These are phyloP conservation scores for Pimpla rufipes DNA, from an alignment of 2,888 invertebrate species.

Conservation along the genomic window DNA sequence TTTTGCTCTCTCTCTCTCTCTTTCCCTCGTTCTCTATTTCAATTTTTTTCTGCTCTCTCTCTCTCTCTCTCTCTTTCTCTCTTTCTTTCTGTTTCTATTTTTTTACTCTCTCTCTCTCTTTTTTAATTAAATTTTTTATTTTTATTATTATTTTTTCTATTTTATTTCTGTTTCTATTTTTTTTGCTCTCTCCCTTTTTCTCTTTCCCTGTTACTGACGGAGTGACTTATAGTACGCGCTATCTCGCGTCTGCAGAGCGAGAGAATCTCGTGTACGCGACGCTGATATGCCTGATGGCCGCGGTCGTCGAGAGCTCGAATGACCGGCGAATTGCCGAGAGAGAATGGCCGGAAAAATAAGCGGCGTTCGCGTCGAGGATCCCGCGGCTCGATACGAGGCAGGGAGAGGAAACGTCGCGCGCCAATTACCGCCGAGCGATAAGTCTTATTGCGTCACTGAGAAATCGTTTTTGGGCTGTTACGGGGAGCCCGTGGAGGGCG, in stretches of 20 bases:
- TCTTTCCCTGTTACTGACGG: not conserved
- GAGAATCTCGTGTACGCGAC: slow-evolving; percentile 27
- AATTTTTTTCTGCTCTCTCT: too few relatives aligned
- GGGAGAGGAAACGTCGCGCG: slow-evolving; percentile 18
- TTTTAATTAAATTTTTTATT: slow-evolving; percentile 9
- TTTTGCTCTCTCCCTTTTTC: not conserved
- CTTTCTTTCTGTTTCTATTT: slow-evolving; percentile 39
- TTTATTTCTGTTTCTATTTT: slow-evolving; percentile 8
- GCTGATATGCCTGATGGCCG: slow-evolving; percentile 42
- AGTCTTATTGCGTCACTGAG: slow-evolving; percentile 49
- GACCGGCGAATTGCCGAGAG: slow-evolving; percentile 45
- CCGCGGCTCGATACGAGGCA: not conserved
- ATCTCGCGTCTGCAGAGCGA: slow-evolving; percentile 21
- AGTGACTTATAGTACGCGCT: slow-evolving; percentile 59
- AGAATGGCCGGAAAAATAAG: slow-evolving; percentile 23
- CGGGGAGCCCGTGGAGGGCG: not conserved
- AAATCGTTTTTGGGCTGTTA: slow-evolving; percentile 37
- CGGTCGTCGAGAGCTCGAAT: slow-evolving; percentile 21
- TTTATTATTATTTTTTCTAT: too few relatives aligned
- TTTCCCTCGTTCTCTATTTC: too few relatives aligned
- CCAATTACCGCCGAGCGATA: slow-evolving; percentile 45
- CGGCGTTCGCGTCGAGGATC: slow-evolving; percentile 12
- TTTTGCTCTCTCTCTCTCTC: slow-evolving; percentile 1
- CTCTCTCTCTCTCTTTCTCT: not conserved
- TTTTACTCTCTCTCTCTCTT: too few relatives aligned